phyloP scores from a whole-genome alignment of 2,113 vertebrate genomes.

The Fukomys damarensis region DNA sequence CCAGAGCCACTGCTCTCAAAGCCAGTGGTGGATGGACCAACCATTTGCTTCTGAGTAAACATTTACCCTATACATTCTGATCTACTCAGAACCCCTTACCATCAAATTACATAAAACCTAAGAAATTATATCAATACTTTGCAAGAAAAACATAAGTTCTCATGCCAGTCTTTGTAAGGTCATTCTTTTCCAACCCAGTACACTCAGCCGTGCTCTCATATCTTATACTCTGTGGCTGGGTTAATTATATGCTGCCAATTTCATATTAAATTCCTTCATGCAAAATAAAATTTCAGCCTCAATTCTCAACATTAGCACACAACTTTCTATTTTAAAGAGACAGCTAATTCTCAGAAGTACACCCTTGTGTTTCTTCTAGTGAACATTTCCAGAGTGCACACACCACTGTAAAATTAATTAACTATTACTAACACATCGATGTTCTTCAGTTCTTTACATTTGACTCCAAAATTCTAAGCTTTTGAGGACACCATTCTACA shows the following conservation, averaged over 20 bases:
- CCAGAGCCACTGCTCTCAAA: slow-evolving; percentile 35
- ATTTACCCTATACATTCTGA: slow-evolving; percentile 64
- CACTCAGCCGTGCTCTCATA: not conserved
- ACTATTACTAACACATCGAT: not conserved
- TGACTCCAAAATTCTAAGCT: not conserved
- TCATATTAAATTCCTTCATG: slow-evolving; percentile 31
- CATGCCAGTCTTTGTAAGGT: slow-evolving; percentile 41
- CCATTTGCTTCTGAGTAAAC: slow-evolving; percentile 39
- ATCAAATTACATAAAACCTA: slow-evolving; percentile 67
- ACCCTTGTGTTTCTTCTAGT: not conserved
- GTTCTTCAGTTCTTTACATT: not conserved
- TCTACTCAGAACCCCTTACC: slow-evolving; percentile 15
- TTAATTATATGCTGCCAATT: not conserved
- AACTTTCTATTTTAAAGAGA: slow-evolving; percentile 24
- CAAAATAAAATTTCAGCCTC: slow-evolving; percentile 3
- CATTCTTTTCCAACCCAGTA: not conserved
- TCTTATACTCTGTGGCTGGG: not conserved
- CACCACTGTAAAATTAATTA: not conserved
- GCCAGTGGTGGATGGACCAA: slow-evolving; percentile 3
- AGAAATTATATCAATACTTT: slow-evolving; percentile 64
- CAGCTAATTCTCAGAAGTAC: not conserved
- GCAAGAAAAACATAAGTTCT: slow-evolving; percentile 56
- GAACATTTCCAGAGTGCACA: not conserved
- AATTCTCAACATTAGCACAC: not conserved
- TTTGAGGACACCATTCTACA: not conserved